Percentiles rank a stretch among this genome's conserved stretches.
phyloP scores from a whole-genome alignment of 2,888 invertebrate species.

The Harpalus rufipes region DNA sequence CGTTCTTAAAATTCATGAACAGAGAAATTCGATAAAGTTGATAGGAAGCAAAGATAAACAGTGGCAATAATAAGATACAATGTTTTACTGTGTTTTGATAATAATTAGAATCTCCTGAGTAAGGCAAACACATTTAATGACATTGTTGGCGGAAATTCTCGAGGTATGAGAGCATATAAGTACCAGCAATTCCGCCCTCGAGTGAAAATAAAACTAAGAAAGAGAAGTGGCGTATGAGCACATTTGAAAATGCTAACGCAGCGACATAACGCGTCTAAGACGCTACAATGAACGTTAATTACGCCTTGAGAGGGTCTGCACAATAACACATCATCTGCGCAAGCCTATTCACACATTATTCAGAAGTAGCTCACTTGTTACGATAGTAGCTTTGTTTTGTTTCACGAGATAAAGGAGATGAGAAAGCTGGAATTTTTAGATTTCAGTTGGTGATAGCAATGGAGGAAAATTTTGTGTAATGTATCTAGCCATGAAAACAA shows the following conservation, averaged over 20 bases:
- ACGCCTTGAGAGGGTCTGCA: constrained; percentile 21
- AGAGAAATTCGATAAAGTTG: too few relatives aligned
- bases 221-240: constrained; percentile 23
- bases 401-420: not conserved
- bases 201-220: constrained; percentile 22
- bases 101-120: too few relatives aligned
- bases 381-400: not conserved
- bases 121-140: too few relatives aligned
- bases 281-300: constrained; percentile 50
- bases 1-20: too few relatives aligned
- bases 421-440: too few relatives aligned
- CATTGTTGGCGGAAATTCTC: too few relatives aligned
- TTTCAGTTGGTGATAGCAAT: too few relatives aligned
- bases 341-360: not conserved
- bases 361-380: constrained; percentile 31
- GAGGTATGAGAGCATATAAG: constrained; percentile 38
- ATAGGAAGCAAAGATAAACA: too few relatives aligned
- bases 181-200: constrained; percentile 10
- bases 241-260: constrained; percentile 42
- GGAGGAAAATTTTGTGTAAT: too few relatives aligned
- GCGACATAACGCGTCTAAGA: constrained; percentile 5
- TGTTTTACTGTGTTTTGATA: too few relatives aligned
- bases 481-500: too few relatives aligned
- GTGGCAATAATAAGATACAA: too few relatives aligned
- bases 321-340: constrained; percentile 49